A percentile compares a stretch with the other conserved stretches of the same genome.
phyloP scores from a whole-genome alignment of 2,113 vertebrate species.

The Canis aureus region DNA sequence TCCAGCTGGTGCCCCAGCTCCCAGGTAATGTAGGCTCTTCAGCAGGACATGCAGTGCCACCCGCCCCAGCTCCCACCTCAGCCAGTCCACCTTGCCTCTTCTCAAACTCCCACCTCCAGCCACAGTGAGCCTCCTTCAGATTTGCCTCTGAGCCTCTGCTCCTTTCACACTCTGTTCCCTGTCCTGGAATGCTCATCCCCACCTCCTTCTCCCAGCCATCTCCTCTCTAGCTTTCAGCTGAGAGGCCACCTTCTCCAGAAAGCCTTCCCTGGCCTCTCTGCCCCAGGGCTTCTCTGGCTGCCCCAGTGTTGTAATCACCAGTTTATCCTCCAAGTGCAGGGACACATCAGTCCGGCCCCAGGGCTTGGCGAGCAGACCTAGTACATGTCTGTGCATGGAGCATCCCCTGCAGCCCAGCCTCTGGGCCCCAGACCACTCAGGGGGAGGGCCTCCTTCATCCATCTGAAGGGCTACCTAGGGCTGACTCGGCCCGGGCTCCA shows the following conservation, averaged over 20 bases:
- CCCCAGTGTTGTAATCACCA: neutral
- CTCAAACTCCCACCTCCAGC: neutral
- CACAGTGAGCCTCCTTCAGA: neutral
- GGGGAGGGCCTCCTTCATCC: neutral
- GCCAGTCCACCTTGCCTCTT: neutral
- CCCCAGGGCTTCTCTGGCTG: neutral
- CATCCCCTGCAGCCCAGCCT: neutral
- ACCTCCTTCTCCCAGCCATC: neutral
- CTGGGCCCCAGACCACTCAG: neutral
- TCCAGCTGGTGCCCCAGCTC: accelerated
- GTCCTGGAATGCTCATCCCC: neutral
- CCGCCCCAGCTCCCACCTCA: neutral
- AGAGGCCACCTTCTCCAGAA: neutral
- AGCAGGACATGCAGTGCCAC: neutral
- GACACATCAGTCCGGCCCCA: neutral
- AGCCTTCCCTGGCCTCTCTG: neutral
- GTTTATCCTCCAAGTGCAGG: neutral
- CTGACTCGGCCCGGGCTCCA: neutral
- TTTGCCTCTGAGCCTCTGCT: neutral
- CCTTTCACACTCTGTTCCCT: neutral
- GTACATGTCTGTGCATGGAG: neutral
- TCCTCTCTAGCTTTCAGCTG: neutral
- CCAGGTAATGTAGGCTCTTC: neutral
- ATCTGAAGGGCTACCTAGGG: neutral
- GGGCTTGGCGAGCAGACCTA: neutral